Evolutionary conservation across 2,888 invertebrate species (phyloP), one percentile per base, ranked within the genome.

Genomic region (Sthenelais limicola): DNA sequence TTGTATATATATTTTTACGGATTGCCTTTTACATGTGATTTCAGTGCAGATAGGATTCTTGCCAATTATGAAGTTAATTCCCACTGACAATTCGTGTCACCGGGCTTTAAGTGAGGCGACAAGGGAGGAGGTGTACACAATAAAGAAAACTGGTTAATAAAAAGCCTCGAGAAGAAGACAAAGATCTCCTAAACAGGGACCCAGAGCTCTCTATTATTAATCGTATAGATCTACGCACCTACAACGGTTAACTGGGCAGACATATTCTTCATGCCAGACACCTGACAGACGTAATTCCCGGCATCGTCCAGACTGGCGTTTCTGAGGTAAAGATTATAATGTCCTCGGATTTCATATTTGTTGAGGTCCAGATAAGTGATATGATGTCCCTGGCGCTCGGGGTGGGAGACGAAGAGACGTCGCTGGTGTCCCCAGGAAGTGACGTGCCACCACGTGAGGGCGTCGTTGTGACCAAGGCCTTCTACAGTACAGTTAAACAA

Each of bases 281-380:
- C 51, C 30, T 73, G 68, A 32, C 73, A 73, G n/a, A 47, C 28
- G 48, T 73, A 73, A 18, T 15, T 54, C 54, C 73, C 73, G n/a
- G 73, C 33, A 43, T 73, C 73, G 30, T 47, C 47, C 30, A 56
- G 43, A 24, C 48, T 54, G 33, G 68, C 38, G 68, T 73, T 62
- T 52, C 49, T 52, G n/a, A 73, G 47, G 32, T 52, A 30, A 5
- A 73, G 47, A 56, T 68, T 73, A 43, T 73, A 73, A 24, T 68
- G 68, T n/a, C 73, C 73, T 18, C 48, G 52, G 28, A 73, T 73
- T 56, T 73, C 68, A 30, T 68, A 73, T 52, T 73, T 73, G 26
- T 72, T 52, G 26, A 62, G 49, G 67, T 72, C 72, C 28, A 72
- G 26, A 32, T 66, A 67, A 18, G 48, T 54, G 7, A 52, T 54